Conservation (phyloP, 2,113 vertebrate species). For the Vicugna pacos region DNA sequence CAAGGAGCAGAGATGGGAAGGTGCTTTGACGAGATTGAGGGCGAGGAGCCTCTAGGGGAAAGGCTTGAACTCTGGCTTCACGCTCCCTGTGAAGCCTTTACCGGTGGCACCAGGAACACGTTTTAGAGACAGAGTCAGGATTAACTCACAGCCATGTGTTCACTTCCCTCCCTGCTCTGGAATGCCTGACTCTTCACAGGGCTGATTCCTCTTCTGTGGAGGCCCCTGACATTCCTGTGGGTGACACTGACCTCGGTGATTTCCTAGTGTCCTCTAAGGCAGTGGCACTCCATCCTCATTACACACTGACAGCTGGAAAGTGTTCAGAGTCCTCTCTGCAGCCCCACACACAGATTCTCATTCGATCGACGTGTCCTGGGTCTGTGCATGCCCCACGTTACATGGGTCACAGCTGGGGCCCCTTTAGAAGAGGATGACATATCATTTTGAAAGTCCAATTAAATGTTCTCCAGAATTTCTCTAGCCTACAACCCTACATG, state of each 20-base stretch:
- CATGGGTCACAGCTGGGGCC: neutral
- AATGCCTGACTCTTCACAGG: neutral
- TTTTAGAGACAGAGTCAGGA: neutral
- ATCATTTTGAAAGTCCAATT: neutral
- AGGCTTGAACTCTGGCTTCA: neutral
- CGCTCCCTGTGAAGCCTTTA: neutral
- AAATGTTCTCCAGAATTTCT: neutral
- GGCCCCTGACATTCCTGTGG: neutral
- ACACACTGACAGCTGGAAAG: neutral
- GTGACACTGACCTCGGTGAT: neutral
- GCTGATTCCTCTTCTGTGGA: neutral
- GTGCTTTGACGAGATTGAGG: neutral
- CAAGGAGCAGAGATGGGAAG: neutral
- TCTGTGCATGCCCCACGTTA: neutral
- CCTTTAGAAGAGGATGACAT: neutral
- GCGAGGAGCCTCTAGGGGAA: neutral
- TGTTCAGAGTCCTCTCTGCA: neutral
- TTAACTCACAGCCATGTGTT: neutral
- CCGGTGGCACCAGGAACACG: neutral
- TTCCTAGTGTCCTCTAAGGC: neutral
- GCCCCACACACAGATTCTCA: neutral
- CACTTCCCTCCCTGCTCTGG: neutral
- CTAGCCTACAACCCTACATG: neutral
- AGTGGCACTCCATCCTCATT: neutral
- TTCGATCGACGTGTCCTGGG: neutral